phyloP scores from a whole-genome alignment of 2,113 vertebrate species.

The Gallinago paraguaiae region DNA sequence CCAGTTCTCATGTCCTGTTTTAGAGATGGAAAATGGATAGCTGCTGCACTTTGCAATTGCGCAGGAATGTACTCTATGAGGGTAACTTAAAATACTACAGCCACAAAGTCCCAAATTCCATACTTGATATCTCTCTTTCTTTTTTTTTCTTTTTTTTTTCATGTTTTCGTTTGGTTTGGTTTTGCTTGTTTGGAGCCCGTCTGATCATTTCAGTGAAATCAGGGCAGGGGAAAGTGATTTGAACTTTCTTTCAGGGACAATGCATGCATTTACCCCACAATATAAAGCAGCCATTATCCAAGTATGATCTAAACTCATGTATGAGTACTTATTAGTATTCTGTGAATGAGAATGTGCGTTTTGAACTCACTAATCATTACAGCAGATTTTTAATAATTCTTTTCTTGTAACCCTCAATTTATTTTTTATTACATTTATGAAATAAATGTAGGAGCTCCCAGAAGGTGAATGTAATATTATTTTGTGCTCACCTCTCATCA shows the following conservation, averaged over 20 bases:
- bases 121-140: background rate
- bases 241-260: background rate
- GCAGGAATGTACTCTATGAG: background rate
- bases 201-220: background rate
- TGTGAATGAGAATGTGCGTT: background rate
- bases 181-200: background rate
- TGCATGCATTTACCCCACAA: background rate
- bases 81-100: background rate
- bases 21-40: background rate
- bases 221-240: background rate
- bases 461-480: conserved; percentile 46
- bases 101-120: background rate
- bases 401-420: conserved; percentile 29
- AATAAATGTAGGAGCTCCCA: conserved; percentile 26
- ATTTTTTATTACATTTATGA: conserved; percentile 50
- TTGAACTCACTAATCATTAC: conserved; percentile 46
- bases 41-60: background rate
- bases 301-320: background rate
- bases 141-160: background rate
- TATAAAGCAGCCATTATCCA: background rate
- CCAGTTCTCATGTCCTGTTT: background rate
- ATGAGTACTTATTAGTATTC: background rate
- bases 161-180: background rate
- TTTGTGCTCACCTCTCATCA: conserved; percentile 36
- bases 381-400: conserved; percentile 43